Evolutionary conservation across 2,888 invertebrate species (phyloP), one percentile per base, ranked within the genome.

Genomic region (Drosophila demipolita): DNA sequence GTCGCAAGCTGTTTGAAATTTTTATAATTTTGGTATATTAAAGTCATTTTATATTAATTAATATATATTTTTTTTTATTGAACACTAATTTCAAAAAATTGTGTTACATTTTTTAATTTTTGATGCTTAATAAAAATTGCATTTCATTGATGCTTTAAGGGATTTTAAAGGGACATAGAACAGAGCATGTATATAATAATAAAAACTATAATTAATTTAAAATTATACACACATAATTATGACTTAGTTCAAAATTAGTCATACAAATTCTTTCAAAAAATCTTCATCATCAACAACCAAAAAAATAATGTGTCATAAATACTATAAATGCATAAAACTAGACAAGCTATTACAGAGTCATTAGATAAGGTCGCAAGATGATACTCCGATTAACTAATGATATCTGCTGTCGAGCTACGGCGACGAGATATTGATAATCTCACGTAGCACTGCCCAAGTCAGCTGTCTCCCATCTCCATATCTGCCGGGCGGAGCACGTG

Each of bases 321-420:
- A 4, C 4, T 15, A 1, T 2, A 7, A 15, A 7, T 20, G 0
- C 12, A 3, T 15, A 17, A 8, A 8, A 3, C 0, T 20, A 7
- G 15, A 45, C 15, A 45, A 45, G 15, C 15, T 8, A 23, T 15
- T 15, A 55, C 49, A 65, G 32, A 45, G 29, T 23, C 66, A 65
- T 65, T 73, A 65, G 80, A 80, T 75, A 73, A 74, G 66, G 52
- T 45, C 23, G 36, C 23, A 40, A 48, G 38, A 40, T 23, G 29
- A 35, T 65, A 54, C 45, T 53, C 45, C 6, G 52, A 60, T 66
- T 62, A 74, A 71, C 75, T 80, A 82, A 87, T 65, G 59, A 50
- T 75, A 86, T 79, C 84, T 71, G 55, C 62, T 70, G 83, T 75
- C 78, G 75, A 73, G 62, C 70, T 74, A 66, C 50, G 63, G 54